Evolutionary conservation across 2,797 vertebrate species (phyloP).

Genomic region (Cynodonichthys magdalenae): DNA sequence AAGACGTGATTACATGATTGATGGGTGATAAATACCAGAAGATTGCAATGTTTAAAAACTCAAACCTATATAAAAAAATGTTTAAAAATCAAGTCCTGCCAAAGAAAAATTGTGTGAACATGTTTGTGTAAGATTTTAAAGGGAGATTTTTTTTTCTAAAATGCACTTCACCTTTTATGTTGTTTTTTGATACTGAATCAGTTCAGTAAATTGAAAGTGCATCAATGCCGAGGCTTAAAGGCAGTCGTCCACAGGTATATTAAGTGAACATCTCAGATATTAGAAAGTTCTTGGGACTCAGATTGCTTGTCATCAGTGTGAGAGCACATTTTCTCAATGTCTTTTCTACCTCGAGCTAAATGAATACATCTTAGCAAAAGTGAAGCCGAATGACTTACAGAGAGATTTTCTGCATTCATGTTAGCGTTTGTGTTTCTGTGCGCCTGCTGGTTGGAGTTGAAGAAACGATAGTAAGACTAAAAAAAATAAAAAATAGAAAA

Average conservation of each 20-base stretch:
- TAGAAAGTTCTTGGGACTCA: conserved; percentile 13
- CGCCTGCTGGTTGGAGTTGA: conserved; percentile 12
- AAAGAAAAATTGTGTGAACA: not conserved
- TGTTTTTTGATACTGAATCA: not conserved
- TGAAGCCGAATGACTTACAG: conserved; percentile 16
- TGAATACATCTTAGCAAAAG: conserved; percentile 37
- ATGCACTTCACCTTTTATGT: conserved; percentile 1
- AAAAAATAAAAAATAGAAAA: conserved; percentile 12
- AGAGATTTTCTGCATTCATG: conserved; percentile 41
- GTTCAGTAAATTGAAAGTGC: conserved; percentile 14
- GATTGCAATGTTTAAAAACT: too few relatives aligned
- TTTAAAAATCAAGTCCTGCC: not conserved
- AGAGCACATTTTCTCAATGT: conserved; percentile 28
- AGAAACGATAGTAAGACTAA: conserved; percentile 15
- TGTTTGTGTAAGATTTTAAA: not conserved
- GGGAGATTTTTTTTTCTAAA: not conserved
- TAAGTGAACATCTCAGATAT: conserved; percentile 31
- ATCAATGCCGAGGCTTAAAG: conserved; percentile 5
- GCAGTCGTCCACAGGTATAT: conserved; percentile 9
- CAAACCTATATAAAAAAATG: too few relatives aligned
- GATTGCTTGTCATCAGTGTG: conserved; percentile 21
- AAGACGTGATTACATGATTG: too few relatives aligned
- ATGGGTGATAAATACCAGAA: too few relatives aligned
- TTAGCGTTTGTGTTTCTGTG: conserved; percentile 26
- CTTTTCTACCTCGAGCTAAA: conserved; percentile 39